phyloP scores from a whole-genome alignment of 2,113 vertebrate species.

The Trichomycterus rosablanca region DNA sequence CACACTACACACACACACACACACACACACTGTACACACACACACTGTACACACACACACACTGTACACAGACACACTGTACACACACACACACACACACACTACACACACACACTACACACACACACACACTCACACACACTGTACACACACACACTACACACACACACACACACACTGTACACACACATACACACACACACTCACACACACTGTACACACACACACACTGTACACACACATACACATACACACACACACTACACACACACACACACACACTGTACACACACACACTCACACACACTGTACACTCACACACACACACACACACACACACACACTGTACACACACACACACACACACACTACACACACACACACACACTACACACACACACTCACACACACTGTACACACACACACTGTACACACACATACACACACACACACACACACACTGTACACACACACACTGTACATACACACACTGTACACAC shows the following conservation, averaged over 20 bases:
- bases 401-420: not conserved
- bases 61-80: not conserved
- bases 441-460: conserved; percentile 1
- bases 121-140: not conserved
- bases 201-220: not conserved
- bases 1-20: not conserved
- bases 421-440: too few species aligned
- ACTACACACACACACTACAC: too few species aligned
- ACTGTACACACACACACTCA: not conserved
- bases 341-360: conserved; percentile 6
- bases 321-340: not conserved
- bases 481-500: not conserved
- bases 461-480: not conserved
- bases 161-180: not conserved
- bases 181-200: not conserved
- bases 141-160: not conserved
- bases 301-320: too few species aligned
- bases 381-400: not conserved
- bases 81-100: not conserved
- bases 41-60: too few species aligned
- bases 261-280: not conserved
- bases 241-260: not conserved
- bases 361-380: not conserved
- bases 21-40: not conserved
- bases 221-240: not conserved